Evolutionary conservation across 2,113 vertebrate genomes (phyloP).

Genomic region (Empidonax alnorum): DNA sequence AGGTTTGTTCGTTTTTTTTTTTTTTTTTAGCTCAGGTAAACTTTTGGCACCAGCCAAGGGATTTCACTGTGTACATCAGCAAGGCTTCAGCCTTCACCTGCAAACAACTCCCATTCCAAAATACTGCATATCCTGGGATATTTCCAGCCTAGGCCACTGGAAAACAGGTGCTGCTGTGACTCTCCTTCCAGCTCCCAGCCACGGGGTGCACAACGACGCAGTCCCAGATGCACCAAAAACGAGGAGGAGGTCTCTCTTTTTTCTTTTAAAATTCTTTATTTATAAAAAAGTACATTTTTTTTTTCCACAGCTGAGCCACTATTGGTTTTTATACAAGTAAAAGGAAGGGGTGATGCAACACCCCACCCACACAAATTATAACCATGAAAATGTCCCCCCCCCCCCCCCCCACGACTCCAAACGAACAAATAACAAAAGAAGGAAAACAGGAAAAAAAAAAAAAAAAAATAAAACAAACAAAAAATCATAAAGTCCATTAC

Average conservation of each 20-base stretch:
- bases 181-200: not conserved
- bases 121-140: not conserved
- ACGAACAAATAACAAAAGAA: slow-evolving; percentile 68
- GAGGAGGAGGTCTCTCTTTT: slow-evolving; percentile 35
- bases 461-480: not conserved
- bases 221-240: not conserved
- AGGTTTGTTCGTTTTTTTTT: not conserved
- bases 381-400: slow-evolving; percentile 65
- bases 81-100: not conserved
- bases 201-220: not conserved
- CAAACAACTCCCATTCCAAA: not conserved
- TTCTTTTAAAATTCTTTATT: slow-evolving; percentile 83
- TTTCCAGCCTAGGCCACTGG: not conserved
- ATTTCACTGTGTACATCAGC: not conserved
- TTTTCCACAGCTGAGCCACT: slow-evolving; percentile 77
- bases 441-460: not conserved
- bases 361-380: slow-evolving; percentile 70
- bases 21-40: not conserved
- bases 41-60: not conserved
- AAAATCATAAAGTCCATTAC: slow-evolving; percentile 45
- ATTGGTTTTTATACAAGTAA: slow-evolving; percentile 80
- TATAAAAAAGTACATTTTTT: slow-evolving; percentile 85
- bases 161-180: not conserved
- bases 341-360: slow-evolving; percentile 73
- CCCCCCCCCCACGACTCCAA: slow-evolving; percentile 17